These are phyloP conservation scores for Apis florea DNA, from an alignment of 1,140 invertebrate genomes.

Conservation along the genomic window DNA sequence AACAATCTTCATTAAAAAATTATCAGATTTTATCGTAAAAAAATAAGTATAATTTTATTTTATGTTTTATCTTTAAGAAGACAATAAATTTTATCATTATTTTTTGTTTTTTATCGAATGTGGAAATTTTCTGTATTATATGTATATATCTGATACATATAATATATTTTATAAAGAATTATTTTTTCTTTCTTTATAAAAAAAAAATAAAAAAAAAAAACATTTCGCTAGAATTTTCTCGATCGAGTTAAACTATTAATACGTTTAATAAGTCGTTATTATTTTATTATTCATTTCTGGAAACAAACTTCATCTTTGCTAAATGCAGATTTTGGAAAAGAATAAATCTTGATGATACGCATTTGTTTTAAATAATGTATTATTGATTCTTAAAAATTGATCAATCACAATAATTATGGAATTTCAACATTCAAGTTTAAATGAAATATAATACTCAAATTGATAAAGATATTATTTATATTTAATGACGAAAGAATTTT, in stretches of 20 bases:
- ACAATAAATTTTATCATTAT: no score
- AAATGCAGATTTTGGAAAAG: not conserved
- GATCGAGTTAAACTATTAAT: not conserved
- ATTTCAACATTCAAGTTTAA: not conserved
- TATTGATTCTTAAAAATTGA: not conserved
- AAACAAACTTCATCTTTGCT: not conserved
- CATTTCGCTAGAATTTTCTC: not conserved
- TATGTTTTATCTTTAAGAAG: no score
- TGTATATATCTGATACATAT: no score
- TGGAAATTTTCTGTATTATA: no score
- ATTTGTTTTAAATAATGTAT: not conserved
- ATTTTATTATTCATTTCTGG: not conserved
- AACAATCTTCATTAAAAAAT: no score
- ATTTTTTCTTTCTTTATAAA: not conserved
- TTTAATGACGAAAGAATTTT: not conserved
- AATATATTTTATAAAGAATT: not conserved
- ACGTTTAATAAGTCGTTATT: not conserved
- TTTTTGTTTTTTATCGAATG: no score
- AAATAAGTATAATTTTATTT: no score
- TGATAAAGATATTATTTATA: not conserved
- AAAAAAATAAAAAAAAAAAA: not conserved
- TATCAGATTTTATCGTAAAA: no score
- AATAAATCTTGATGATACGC: not conserved
- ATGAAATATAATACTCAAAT: not conserved
- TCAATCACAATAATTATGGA: not conserved